These are phyloP conservation scores for Acrobasis consociella DNA, from an alignment of 2,888 invertebrate species.

Conservation along the genomic window DNA sequence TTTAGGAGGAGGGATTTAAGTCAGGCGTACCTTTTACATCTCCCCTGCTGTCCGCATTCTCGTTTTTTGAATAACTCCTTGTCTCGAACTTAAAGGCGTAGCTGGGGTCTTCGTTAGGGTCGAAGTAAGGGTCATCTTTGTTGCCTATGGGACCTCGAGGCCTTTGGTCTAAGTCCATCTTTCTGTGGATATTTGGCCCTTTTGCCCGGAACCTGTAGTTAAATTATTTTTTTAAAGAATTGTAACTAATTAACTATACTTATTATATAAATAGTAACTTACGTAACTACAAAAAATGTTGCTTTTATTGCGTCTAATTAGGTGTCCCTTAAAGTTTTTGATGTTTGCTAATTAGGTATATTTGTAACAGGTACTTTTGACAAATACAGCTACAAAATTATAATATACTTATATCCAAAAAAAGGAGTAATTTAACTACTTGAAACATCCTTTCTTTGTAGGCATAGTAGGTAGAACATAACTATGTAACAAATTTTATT, in stretches of 20 bases:
- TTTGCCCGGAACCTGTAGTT: slow-evolving; percentile 85
- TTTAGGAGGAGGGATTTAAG: no score
- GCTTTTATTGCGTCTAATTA: no score
- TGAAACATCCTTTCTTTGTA: no score
- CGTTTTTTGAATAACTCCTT: slow-evolving; percentile 85
- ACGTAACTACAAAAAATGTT: no score
- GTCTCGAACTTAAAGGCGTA: slow-evolving; percentile 88
- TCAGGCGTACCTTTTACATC: slow-evolving; percentile 80
- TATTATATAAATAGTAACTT: no score
- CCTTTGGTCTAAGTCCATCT: slow-evolving; percentile 87
- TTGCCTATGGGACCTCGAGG: slow-evolving; percentile 86
- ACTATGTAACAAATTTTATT: background rate
- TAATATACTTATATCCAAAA: no score
- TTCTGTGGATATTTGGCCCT: slow-evolving; percentile 88
- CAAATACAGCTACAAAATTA: no score
- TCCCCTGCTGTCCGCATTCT: slow-evolving; percentile 84
- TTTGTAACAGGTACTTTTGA: no score
- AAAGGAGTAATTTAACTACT: no score
- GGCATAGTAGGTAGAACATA: background rate
- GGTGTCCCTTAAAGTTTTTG: no score
- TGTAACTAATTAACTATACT: no score
- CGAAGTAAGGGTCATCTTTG: slow-evolving; percentile 87
- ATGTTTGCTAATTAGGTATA: no score
- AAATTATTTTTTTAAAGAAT: background rate
- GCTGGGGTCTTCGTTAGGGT: slow-evolving; percentile 90